Base-by-base conservation (phyloP, 2,888 invertebrate genomes). In the Chrysolina oricalcia region DNA sequence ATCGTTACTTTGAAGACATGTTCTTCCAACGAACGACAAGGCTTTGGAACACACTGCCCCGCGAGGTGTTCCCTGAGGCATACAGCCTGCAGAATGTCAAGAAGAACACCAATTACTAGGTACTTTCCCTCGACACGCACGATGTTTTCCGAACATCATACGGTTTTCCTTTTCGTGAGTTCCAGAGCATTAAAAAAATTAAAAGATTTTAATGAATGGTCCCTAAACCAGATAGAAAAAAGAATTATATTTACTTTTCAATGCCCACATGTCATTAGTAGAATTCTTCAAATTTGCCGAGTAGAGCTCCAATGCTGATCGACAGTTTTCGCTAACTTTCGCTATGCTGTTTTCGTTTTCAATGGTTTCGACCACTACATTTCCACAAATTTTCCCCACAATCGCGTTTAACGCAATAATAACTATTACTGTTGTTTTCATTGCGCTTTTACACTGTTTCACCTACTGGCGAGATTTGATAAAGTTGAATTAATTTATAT, bases 221-320 rank as follows among this genome's bases (percentile, higher is more conserved):
- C 5, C 8, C 3, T 35, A 35, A 0, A 35, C 4, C 3, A 3
- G 27, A 27, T 5, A 27, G 5, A 27, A 27, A 35, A 35, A 35
- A 35, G 35, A 35, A 35, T 23, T 15, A 21, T 65, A 65, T 13
- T 65, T 65, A 65, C 65, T 65, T 65, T n/a, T 35, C 15, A 65
- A 15, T 21, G 65, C 65, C 65, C 65, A 65, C 15, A 43, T 43
- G 21, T 65, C 43, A 0, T 65, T 19, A 3, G 40, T 46, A 10
- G 23, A 41, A 11, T 41, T 19, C 8, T 65, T 46, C 65, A 65
- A 65, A 17, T 40, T 65, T n/a, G 43, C 41, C 2, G 21, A 8
- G 21, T 19, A 41, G 0, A 65, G 41, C 19, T 41, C 50, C 19
- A 64, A 43, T 35, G 40, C 53, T 73, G 23, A 21, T 21, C 21